Percentiles rank a stretch among this genome's conserved stretches.
phyloP scores from a whole-genome alignment of 2,888 invertebrate genomes.

The Leucophenga montana region DNA sequence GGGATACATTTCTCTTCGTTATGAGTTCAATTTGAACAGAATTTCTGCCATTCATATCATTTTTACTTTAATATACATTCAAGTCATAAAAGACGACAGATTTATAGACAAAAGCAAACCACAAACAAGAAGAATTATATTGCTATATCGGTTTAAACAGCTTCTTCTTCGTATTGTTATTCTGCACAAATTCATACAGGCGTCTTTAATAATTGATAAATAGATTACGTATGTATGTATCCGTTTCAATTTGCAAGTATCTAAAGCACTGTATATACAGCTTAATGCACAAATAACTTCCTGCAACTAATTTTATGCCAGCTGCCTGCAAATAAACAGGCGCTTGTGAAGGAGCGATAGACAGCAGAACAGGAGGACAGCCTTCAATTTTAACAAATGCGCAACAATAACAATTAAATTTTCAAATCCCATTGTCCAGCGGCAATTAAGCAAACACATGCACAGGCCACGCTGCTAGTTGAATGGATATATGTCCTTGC shows the following conservation, averaged over 20 bases:
- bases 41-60: too few relatives aligned
- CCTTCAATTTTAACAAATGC: slow-evolving; percentile 48
- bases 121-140: too few relatives aligned
- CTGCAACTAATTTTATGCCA: slow-evolving; percentile 56
- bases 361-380: neutral
- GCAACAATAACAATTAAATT: slow-evolving; percentile 63
- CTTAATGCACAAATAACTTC: slow-evolving; percentile 55
- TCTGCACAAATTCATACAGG: neutral
- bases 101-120: neutral
- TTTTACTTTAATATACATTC: too few relatives aligned
- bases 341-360: too few relatives aligned
- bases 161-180: too few relatives aligned
- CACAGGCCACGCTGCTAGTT: neutral
- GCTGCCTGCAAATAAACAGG: slow-evolving; percentile 48
- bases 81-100: neutral
- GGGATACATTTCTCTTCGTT: too few relatives aligned
- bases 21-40: too few relatives aligned
- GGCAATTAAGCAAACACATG: slow-evolving; percentile 41
- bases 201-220: slow-evolving; percentile 24
- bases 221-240: neutral
- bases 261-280: too few relatives aligned
- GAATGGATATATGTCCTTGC: neutral
- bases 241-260: slow-evolving; percentile 32
- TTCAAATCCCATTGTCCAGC: slow-evolving; percentile 47
- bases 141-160: too few relatives aligned